These are phyloP conservation scores for Glomeris marginata DNA, from an alignment of 2,888 invertebrate species.

Conservation along the genomic window DNA sequence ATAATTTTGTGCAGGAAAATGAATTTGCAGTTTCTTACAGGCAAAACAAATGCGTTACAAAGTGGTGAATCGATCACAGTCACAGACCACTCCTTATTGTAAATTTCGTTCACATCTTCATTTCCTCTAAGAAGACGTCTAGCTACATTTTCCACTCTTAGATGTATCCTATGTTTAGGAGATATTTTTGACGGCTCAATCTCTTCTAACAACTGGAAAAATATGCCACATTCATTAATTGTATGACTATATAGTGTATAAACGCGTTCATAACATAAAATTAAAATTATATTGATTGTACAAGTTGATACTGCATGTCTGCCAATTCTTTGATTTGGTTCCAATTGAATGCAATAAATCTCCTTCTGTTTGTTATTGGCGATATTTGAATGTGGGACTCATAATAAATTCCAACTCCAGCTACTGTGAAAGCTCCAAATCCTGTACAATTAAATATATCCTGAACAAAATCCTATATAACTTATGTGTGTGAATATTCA, in stretches of 20 bases:
- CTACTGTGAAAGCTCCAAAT: not conserved
- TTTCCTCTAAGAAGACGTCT: slow-evolving; percentile 34
- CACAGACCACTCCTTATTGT: slow-evolving; percentile 35
- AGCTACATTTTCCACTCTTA: slow-evolving; percentile 29
- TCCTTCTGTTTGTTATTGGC: slow-evolving; percentile 36
- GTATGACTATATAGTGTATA: too few relatives aligned
- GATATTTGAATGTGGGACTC: slow-evolving; percentile 34
- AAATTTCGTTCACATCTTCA: slow-evolving; percentile 33
- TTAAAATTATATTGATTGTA: slow-evolving; percentile 1
- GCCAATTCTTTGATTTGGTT: slow-evolving; percentile 24
- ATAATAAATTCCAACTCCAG: slow-evolving; percentile 23
- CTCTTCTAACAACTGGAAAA: slow-evolving; percentile 25
- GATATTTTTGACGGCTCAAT: slow-evolving; percentile 28
- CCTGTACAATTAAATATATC: not conserved
- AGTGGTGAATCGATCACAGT: slow-evolving; percentile 31
- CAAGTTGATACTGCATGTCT: slow-evolving; percentile 4
- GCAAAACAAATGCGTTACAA: slow-evolving; percentile 41
- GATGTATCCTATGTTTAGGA: slow-evolving; percentile 28
- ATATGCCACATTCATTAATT: not conserved
- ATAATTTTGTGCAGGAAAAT: not conserved
- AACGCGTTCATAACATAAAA: not conserved
- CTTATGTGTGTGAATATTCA: too few relatives aligned
- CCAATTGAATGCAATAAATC: slow-evolving; percentile 37
- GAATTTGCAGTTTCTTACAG: slow-evolving; percentile 26
- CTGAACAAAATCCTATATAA: too few relatives aligned